Conservation (phyloP, 2,888 invertebrate genomes). For the Drosophila rubida region DNA sequence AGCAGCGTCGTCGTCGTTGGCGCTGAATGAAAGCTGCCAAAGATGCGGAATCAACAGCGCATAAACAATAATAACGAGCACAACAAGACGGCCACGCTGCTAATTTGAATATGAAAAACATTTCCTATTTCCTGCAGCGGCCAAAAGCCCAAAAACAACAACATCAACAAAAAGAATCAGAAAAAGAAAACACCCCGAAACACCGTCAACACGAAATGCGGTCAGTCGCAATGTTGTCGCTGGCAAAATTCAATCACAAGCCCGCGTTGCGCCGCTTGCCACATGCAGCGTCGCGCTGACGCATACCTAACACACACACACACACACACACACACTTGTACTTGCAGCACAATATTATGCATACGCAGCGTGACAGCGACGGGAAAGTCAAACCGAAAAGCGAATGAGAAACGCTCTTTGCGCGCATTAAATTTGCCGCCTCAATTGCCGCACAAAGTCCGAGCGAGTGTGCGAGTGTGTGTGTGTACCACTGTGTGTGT, state of each 20-base stretch:
- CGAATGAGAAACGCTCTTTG: slow-evolving; percentile 67
- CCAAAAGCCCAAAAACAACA: not conserved
- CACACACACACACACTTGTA: not conserved
- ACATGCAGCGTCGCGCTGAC: slow-evolving; percentile 60
- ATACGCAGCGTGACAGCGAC: slow-evolving; percentile 75
- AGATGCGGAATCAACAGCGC: slow-evolving; percentile 40
- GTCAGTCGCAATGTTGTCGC: slow-evolving; percentile 19
- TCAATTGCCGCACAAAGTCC: slow-evolving; percentile 66
- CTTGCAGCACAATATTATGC: slow-evolving; percentile 73
- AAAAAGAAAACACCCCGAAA: slow-evolving; percentile 8
- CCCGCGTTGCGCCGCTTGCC: no score
- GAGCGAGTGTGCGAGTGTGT: no score
- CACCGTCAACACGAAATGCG: slow-evolving; percentile 22
- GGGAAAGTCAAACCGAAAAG: slow-evolving; percentile 43
- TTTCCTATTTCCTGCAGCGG: slow-evolving; percentile 75
- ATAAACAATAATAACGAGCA: slow-evolving; percentile 20
- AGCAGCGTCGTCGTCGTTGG: slow-evolving; percentile 13
- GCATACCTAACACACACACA: slow-evolving; percentile 61
- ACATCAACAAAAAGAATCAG: slow-evolving; percentile 9
- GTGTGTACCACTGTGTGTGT: slow-evolving; percentile 15
- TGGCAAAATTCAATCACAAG: slow-evolving; percentile 46
- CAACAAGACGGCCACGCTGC: slow-evolving; percentile 26
- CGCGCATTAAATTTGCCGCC: slow-evolving; percentile 71
- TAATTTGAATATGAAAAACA: slow-evolving; percentile 77
- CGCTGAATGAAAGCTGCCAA: slow-evolving; percentile 53